Evolutionary conservation across 1,140 invertebrate genomes (phyloP).

Genomic region (Zaprionus ornatus): DNA sequence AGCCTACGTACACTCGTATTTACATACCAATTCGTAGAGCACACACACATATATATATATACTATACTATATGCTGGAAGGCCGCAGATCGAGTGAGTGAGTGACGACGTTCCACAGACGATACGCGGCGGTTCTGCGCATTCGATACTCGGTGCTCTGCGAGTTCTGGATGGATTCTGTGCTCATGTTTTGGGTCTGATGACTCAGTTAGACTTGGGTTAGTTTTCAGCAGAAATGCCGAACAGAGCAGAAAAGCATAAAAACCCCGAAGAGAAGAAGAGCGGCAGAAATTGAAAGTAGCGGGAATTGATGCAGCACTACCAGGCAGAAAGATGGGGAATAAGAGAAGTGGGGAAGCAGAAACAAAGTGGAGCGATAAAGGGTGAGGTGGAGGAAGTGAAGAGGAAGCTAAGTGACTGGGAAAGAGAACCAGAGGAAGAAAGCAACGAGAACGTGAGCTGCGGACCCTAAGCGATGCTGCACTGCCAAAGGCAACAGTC

Average conservation of each 20-base stretch:
- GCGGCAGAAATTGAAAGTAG: conserved; percentile 49
- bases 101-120: neutral
- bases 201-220: conserved; percentile 39
- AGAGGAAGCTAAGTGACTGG: neutral
- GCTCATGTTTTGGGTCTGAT: conserved; percentile 3
- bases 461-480: conserved; percentile 26
- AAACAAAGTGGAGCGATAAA: neutral
- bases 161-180: conserved; percentile 14
- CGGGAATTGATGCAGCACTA: conserved; percentile 29
- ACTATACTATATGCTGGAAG: neutral
- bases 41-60: conserved; percentile 25
- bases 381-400: neutral
- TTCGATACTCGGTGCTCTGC: neutral
- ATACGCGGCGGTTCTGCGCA: neutral
- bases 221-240: conserved; percentile 43
- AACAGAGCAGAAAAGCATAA: conserved; percentile 7
- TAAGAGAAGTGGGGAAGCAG: neutral
- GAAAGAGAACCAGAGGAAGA: neutral
- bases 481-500: conserved; percentile 5
- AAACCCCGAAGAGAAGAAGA: neutral
- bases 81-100: neutral
- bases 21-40: conserved; percentile 28
- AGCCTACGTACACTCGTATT: conserved; percentile 32
- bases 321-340: neutral
- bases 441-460: neutral